Conservation (phyloP, 2,888 invertebrate species). For the Yponomeuta cagnagella region DNA sequence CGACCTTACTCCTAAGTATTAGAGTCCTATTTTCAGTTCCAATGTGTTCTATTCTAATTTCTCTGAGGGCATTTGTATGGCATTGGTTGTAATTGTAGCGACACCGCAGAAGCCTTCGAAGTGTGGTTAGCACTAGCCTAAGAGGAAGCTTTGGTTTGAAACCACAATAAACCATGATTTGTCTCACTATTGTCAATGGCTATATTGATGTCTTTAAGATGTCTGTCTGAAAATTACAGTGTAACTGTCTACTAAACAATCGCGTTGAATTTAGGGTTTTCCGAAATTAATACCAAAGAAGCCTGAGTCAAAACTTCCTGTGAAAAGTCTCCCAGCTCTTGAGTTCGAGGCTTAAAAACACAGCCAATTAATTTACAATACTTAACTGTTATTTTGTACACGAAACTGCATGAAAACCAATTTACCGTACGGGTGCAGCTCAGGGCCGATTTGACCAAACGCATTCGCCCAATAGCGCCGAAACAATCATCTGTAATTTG, state of each 20-base stretch:
- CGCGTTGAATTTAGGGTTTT: too few relatives aligned
- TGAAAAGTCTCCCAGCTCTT: neutral
- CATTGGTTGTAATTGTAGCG: neutral
- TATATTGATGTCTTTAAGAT: too few relatives aligned
- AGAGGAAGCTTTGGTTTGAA: too few relatives aligned
- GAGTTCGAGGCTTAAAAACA: neutral
- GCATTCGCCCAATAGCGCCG: conserved; percentile 24
- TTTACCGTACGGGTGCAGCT: conserved; percentile 32
- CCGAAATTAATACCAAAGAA: too few relatives aligned
- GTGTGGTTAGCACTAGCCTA: neutral
- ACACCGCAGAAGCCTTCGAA: neutral
- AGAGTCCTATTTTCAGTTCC: neutral
- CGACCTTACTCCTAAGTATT: neutral
- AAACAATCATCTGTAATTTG: conserved; percentile 67
- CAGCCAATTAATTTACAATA: neutral
- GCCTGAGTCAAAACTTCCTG: neutral
- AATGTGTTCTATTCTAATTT: too few relatives aligned
- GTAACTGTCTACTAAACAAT: too few relatives aligned
- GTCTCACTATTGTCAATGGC: too few relatives aligned
- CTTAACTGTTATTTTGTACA: conserved; percentile 13
- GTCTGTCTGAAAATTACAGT: too few relatives aligned
- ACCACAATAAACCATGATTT: too few relatives aligned
- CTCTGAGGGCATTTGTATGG: neutral
- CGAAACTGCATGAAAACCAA: conserved; percentile 32
- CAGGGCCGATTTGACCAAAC: conserved; percentile 26